A percentile compares a stretch with the other conserved stretches of the same genome.
Evolutionary conservation across 1,140 invertebrate species (phyloP).

Genomic region (Scaptomyza graminum): DNA sequence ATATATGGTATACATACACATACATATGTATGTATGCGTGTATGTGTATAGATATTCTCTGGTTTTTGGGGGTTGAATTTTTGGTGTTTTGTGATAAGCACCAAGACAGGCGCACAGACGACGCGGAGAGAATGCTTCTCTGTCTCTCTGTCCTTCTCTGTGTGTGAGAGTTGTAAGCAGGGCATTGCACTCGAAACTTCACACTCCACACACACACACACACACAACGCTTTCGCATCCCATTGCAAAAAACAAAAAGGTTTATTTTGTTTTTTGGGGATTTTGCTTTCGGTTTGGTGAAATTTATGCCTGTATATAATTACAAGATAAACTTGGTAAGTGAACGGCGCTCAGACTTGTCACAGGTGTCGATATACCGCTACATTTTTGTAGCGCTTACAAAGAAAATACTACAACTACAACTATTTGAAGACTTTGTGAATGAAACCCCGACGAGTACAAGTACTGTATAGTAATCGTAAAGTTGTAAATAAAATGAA

Average conservation of each 20-base stretch:
- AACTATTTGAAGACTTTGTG: conserved; percentile 12
- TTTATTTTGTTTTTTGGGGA: conserved; percentile 13
- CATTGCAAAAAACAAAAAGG: conserved; percentile 56
- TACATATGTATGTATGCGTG: conserved; percentile 24
- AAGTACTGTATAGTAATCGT: too few relatives aligned
- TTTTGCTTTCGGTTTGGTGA: conserved; percentile 3
- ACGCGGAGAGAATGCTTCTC: conserved; percentile 32
- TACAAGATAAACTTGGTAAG: conserved; percentile 70
- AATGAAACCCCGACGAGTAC: neutral
- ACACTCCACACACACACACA: conserved; percentile 21
- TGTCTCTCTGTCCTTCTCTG: conserved; percentile 25
- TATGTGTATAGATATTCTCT: conserved; percentile 31
- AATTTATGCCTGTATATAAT: conserved; percentile 55
- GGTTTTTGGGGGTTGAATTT: conserved; percentile 72
- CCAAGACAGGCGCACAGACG: conserved; percentile 73
- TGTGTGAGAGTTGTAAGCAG: conserved; percentile 65
- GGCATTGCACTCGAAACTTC: conserved; percentile 75
- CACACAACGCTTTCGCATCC: conserved; percentile 38
- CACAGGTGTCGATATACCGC: conserved; percentile 36
- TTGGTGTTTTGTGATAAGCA: conserved; percentile 62
- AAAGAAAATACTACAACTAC: neutral
- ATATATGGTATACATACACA: conserved; percentile 13
- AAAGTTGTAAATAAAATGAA: neutral
- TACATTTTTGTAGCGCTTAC: neutral
- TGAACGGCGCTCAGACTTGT: conserved; percentile 65